Conservation (phyloP, 1,140 invertebrate genomes). For the Zelostemma sp. region DNA sequence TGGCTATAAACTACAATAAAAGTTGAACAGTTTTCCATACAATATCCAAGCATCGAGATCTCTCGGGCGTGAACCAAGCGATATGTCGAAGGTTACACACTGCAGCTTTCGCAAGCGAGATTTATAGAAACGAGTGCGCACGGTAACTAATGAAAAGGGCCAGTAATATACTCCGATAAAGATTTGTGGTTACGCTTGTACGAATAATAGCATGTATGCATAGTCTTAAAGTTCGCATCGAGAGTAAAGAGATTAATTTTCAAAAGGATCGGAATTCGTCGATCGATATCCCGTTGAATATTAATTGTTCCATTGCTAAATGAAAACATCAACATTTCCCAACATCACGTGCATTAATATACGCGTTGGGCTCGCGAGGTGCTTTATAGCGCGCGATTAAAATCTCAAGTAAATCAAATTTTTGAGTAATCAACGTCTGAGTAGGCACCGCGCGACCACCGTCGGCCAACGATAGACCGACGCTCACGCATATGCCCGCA, state of each 20-base stretch:
- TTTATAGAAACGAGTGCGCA: constrained; percentile 29
- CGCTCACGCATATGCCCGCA: background rate
- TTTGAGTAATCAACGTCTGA: background rate
- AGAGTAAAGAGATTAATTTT: too few species aligned
- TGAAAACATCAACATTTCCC: background rate
- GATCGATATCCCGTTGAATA: too few species aligned
- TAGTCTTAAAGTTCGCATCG: too few species aligned
- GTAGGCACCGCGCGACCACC: constrained; percentile 1
- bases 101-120: constrained; percentile 31
- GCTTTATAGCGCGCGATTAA: background rate
- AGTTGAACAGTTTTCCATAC: constrained; percentile 13
- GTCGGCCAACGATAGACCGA: background rate
- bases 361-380: background rate
- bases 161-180: constrained; percentile 18
- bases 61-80: constrained; percentile 28
- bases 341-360: background rate
- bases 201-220: too few species aligned
- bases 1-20: constrained; percentile 8
- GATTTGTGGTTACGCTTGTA: constrained; percentile 21
- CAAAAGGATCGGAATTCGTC: too few species aligned
- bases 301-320: too few species aligned
- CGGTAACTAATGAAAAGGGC: constrained; percentile 21
- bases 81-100: constrained; percentile 38
- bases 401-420: background rate
- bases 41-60: constrained; percentile 18